Percentiles rank a stretch among this genome's conserved stretches.
phyloP scores from a whole-genome alignment of 2,888 invertebrate species.

The Taphrorychus bicolor region DNA sequence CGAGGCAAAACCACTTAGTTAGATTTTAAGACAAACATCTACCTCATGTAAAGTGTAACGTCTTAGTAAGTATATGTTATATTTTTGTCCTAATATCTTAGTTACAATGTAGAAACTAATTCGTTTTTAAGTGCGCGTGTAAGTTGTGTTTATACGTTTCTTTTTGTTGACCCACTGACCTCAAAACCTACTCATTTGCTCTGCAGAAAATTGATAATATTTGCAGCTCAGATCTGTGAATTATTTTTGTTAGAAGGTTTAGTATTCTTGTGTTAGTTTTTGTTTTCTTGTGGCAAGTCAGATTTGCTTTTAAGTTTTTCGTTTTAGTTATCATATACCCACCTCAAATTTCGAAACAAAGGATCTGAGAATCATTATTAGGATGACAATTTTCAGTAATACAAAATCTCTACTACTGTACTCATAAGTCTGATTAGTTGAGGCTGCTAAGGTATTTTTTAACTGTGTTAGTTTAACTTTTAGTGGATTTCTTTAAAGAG shows the following conservation, averaged over 20 bases:
- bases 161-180: too few species aligned
- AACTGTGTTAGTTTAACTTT: slow-evolving; percentile 15
- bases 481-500: slow-evolving; percentile 7
- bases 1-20: slow-evolving; percentile 46
- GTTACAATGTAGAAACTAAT: slow-evolving; percentile 23
- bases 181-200: too few species aligned
- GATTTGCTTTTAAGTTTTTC: background rate
- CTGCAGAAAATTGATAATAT: too few species aligned
- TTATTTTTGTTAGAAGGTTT: too few species aligned
- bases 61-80: slow-evolving; percentile 40
- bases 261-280: background rate
- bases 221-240: too few species aligned
- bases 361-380: too few species aligned
- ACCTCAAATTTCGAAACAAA: too few species aligned
- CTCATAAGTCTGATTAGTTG: slow-evolving; percentile 56
- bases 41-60: slow-evolving; percentile 50
- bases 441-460: slow-evolving; percentile 56
- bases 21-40: slow-evolving; percentile 50
- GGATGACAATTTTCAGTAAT: background rate
- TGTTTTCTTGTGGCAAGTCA: background rate
- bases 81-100: slow-evolving; percentile 36
- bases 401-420: slow-evolving; percentile 35
- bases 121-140: background rate
- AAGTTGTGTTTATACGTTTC: too few species aligned
- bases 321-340: too few species aligned